Base-by-base conservation (phyloP, 2,888 invertebrate genomes). In the Tricholauxania praeusta region DNA sequence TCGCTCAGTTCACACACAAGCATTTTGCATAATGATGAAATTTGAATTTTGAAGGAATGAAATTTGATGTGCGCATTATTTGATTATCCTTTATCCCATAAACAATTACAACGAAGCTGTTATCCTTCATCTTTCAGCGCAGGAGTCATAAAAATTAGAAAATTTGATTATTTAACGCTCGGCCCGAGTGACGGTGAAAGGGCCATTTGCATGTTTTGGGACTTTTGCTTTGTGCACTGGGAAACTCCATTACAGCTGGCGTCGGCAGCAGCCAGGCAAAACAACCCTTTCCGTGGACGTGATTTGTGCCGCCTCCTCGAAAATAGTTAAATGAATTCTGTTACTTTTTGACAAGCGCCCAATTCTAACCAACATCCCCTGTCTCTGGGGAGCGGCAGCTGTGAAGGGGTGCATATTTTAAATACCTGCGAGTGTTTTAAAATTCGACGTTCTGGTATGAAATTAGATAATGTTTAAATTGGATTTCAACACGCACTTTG, bases 381-480 rank as follows among this genome's bases (percentile, higher is more conserved):
- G 49, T 71, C 39, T 60, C 48, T 7, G 15, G 67, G 57, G 72
- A 53, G 62, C 53, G 51, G 47, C 39, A 17, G 22, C 60, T n/a
- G 12, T 17, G 14, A 17, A 57, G 59, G 68, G 69, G 53, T 71
- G 55, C 64, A 72, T 71, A 68, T 48, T 71, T 39, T 55, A 53
- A 57, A 63, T 47, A 19, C 47, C 22, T 72, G 77, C 59, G 28
- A 67, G 39, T 55, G 67, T 55, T 47, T 14, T 19, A 48, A 19
- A 19, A 70, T 10, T 67, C 69, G 75, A 55, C 65, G 60, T 22
- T 12, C 76, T 80, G 83, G 83, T 84, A 84, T 81, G 80, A 85
- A 84, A 84, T 84, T 84, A 85, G 84, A 84, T 85, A 84, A 84
- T 82, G 84, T 84, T 80, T 82, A 85, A 85, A 85, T 85, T 85